Evolutionary conservation across 2,888 invertebrate genomes (phyloP).

Genomic region (Rotaria socialis): DNA sequence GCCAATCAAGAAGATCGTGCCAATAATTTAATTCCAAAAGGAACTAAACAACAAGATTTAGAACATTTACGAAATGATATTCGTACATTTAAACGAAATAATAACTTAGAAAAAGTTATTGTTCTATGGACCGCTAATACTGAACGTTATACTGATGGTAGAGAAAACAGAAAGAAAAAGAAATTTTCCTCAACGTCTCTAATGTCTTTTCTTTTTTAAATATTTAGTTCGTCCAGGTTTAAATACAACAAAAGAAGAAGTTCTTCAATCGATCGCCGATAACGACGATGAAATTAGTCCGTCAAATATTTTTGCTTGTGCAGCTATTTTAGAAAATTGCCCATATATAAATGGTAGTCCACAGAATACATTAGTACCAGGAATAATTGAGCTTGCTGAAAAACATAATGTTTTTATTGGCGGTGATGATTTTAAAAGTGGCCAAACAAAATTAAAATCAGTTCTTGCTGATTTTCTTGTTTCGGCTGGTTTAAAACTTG

Average conservation of each 20-base stretch:
- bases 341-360: conserved; percentile 93
- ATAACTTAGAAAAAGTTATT: conserved; percentile 71
- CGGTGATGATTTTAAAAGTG: conserved; percentile 95
- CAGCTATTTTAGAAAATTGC: conserved; percentile 79
- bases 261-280: conserved; percentile 71
- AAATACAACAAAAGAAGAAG: conserved; percentile 76
- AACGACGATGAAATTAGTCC: conserved; percentile 80
- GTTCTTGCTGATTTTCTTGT: conserved; percentile 90
- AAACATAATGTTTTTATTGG: conserved; percentile 73
- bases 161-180: conserved; percentile 48
- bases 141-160: conserved; percentile 76
- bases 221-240: conserved; percentile 64
- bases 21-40: conserved; percentile 71
- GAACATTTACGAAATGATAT: conserved; percentile 66
- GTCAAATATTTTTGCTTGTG: conserved; percentile 86
- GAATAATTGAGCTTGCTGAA: conserved; percentile 67
- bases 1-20: conserved; percentile 78
- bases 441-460: conserved; percentile 92
- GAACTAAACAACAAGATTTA: conserved; percentile 49
- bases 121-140: conserved; percentile 91
- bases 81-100: conserved; percentile 71
- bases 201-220: not conserved
- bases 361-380: conserved; percentile 89
- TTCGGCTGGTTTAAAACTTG: conserved; percentile 86
- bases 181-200: too few species aligned